Evolutionary conservation across 2,888 invertebrate genomes (phyloP).

Genomic region (Lissonota sp.): DNA sequence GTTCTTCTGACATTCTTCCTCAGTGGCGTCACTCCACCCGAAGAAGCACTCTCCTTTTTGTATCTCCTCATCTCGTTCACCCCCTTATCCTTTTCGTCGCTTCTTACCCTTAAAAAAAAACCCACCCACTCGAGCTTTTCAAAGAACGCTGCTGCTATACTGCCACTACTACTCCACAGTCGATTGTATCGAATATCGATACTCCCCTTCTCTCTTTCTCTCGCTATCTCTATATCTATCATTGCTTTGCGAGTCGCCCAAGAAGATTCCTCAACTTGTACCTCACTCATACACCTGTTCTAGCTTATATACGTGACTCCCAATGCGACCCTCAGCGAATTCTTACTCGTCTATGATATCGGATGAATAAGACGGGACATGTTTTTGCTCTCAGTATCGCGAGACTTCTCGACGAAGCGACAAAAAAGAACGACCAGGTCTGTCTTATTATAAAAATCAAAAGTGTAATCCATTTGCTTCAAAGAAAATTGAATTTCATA

Average conservation of each 20-base stretch:
- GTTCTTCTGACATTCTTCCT: conserved; percentile 43
- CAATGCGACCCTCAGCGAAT: too few species aligned
- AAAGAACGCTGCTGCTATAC: conserved; percentile 57
- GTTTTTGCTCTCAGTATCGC: too few species aligned
- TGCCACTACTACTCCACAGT: conserved; percentile 62
- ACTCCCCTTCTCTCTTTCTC: conserved; percentile 2
- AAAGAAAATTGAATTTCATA: too few species aligned
- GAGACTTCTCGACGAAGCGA: too few species aligned
- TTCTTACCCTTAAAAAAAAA: conserved; percentile 30
- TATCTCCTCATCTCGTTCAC: conserved; percentile 58
- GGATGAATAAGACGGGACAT: too few species aligned
- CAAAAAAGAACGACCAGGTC: too few species aligned
- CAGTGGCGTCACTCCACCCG: conserved; percentile 51
- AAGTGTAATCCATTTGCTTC: too few species aligned
- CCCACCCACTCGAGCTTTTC: conserved; percentile 46
- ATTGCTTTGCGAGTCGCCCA: conserved; percentile 9
- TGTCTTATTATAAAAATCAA: too few species aligned
- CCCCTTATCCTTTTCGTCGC: conserved; percentile 60
- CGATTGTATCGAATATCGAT: conserved; percentile 66
- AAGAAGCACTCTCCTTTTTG: conserved; percentile 57
- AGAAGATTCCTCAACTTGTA: conserved; percentile 2
- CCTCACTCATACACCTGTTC: conserved; percentile 31
- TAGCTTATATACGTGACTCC: conserved; percentile 26
- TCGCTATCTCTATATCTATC: conserved; percentile 11
- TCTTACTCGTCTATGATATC: too few species aligned